A percentile compares a stretch with the other conserved stretches of the same genome.
Evolutionary conservation across 37 sponge, comb jelly and placozoan genomes (phyloP).

Genomic region (Chondrilla cf. caribensis): DNA sequence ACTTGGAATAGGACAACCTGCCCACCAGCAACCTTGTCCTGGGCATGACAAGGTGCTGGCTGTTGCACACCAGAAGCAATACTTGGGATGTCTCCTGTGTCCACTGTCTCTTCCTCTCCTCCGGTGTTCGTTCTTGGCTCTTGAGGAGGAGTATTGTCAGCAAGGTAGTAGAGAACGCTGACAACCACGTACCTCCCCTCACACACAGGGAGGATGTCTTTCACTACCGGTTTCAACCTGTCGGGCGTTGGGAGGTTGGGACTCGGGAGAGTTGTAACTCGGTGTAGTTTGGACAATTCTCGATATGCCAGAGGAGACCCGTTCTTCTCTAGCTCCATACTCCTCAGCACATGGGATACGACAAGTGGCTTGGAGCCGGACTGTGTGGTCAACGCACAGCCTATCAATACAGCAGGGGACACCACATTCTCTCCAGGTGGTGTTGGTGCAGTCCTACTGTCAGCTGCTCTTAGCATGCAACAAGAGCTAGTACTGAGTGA

Average conservation of each 20-base stretch:
- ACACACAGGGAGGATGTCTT: not conserved
- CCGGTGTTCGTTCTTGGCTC: not conserved
- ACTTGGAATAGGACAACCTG: not conserved
- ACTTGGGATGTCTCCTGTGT: not conserved
- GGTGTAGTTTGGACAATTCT: not conserved
- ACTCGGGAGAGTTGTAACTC: not conserved
- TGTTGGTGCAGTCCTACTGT: too few relatives aligned
- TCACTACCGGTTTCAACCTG: not conserved
- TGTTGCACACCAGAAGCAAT: not conserved
- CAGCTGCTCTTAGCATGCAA: not conserved
- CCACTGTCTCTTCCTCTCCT: not conserved
- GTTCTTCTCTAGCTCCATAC: not conserved
- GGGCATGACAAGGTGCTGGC: too few relatives aligned
- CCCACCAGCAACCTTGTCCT: not conserved
- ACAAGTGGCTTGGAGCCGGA: not conserved
- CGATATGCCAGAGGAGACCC: not conserved
- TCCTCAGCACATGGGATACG: not conserved
- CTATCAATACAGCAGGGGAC: not conserved
- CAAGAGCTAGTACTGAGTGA: not conserved
- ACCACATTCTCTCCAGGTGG: not conserved
- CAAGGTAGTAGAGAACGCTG: not conserved
- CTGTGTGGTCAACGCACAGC: not conserved
- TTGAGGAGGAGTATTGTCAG: too few relatives aligned
- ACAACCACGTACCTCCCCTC: conserved; percentile 21
- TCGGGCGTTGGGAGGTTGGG: too few relatives aligned